A percentile compares a stretch with the other conserved stretches of the same genome.
Conservation (phyloP, 2,797 vertebrate species). For the Prionace glauca region DNA sequence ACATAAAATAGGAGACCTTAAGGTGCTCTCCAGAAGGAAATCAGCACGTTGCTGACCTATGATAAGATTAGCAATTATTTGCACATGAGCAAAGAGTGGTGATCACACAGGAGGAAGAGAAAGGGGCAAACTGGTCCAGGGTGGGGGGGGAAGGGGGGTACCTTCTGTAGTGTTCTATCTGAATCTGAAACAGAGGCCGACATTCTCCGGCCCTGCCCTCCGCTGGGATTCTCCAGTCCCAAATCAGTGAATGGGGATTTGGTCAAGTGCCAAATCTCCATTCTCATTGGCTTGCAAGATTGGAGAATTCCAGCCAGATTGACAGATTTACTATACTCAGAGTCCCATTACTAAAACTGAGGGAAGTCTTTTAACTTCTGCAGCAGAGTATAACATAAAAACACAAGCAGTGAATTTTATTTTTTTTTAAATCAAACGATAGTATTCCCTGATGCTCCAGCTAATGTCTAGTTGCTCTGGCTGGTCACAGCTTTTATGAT, state of each 20-base stretch:
- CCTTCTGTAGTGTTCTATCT: too few relatives aligned
- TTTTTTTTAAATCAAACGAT: neutral
- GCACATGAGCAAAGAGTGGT: neutral
- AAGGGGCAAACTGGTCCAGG: neutral
- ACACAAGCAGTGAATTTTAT: neutral
- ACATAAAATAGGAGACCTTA: neutral
- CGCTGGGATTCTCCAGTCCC: too few relatives aligned
- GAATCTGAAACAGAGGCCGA: neutral
- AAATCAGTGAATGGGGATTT: too few relatives aligned
- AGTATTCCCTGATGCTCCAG: neutral
- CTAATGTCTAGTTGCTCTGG: neutral
- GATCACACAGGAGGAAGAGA: neutral
- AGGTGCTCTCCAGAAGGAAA: neutral
- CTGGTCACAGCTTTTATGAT: neutral
- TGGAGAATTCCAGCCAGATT: neutral
- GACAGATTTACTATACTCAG: neutral
- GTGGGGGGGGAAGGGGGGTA: too few relatives aligned
- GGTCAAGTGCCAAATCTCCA: too few relatives aligned
- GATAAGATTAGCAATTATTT: neutral
- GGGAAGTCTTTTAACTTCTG: neutral
- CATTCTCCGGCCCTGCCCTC: too few relatives aligned
- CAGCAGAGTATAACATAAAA: neutral
- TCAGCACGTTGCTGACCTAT: neutral
- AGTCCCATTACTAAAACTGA: neutral
- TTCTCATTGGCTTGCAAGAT: too few relatives aligned